Evolutionary conservation across 2,797 vertebrate genomes (phyloP), one percentile per base, ranked within the genome.

Genomic region (Dermochelys coriacea): DNA sequence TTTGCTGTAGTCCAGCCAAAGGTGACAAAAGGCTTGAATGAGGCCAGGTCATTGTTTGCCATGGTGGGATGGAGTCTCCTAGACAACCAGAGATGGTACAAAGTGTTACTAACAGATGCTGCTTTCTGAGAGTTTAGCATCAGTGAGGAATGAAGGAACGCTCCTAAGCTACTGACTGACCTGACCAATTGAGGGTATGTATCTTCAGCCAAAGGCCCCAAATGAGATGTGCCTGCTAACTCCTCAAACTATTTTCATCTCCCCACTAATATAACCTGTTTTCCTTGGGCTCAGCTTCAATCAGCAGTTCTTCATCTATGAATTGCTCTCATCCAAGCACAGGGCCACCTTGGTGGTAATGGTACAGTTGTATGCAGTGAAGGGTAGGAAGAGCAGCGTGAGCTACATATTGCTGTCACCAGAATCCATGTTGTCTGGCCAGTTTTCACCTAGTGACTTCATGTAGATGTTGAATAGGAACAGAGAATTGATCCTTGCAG

Each of bases 271-370:
- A 64, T 64, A 59, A 64, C 59, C 7, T 18, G 9, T 61, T 64
- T 64, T 64, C 31, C 31, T 16, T 64, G 59, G 59, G 59, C 31
- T 34, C 15, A 64, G 31, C 59, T 64, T 64, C 59, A 64, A 34
- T 8, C 31, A 34, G 15, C 59, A 64, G 31, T 34, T n/a, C 31
- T 34, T 64, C 31, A 34, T 34, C 31, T 34, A 8, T 64, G 7
- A 64, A 59, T 12, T 80, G 5, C 37, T n/a, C 0, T 19, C 81
- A 47, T 31, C 57, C 57, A 71, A 0, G 11, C 80, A 34, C 14
- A 54, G 74, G 85, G 19, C 82, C 57, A 25, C 8, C 51, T 1
- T 0, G 0, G 18, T 23, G 29, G 4, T 5, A 64, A 29, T 55
- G 54, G 54, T 27, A 55, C 55, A 27, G 18, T 55, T 55, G 11